These are phyloP conservation scores for Drosophila setifemur DNA, from an alignment of 1,140 invertebrate species.

Conservation along the genomic window DNA sequence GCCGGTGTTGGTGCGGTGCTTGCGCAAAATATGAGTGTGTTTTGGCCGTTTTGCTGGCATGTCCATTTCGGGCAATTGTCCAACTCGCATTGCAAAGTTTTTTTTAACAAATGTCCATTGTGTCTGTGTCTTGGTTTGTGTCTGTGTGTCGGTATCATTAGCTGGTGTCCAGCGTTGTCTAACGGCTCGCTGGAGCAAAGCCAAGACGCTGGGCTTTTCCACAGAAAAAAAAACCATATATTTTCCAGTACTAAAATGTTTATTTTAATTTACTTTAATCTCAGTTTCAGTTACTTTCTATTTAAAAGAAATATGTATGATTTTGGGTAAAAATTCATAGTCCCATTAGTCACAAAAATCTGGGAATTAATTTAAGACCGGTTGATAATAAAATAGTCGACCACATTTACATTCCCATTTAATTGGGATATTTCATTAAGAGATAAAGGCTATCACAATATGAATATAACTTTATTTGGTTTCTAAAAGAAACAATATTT, in stretches of 20 bases:
- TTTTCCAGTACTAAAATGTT: too few relatives aligned
- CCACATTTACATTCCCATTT: too few relatives aligned
- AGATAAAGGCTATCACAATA: too few relatives aligned
- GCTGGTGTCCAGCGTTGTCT: slow-evolving; percentile 36
- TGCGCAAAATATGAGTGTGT: slow-evolving; percentile 49
- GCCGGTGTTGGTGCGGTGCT: not conserved
- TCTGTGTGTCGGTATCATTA: slow-evolving; percentile 47
- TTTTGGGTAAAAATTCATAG: too few relatives aligned
- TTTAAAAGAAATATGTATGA: too few relatives aligned
- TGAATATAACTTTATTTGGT: too few relatives aligned
- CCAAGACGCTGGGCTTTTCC: slow-evolving; percentile 3
- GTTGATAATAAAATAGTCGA: too few relatives aligned
- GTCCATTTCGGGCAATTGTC: slow-evolving; percentile 47
- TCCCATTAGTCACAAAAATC: too few relatives aligned
- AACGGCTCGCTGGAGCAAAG: slow-evolving; percentile 47
- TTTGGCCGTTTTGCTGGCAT: not conserved
- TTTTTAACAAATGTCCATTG: slow-evolving; percentile 39
- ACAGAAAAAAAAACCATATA: slow-evolving; percentile 6
- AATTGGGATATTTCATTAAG: too few relatives aligned
- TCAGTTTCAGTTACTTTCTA: too few relatives aligned
- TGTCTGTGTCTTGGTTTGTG: slow-evolving; percentile 1
- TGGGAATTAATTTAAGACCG: too few relatives aligned
- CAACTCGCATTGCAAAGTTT: slow-evolving; percentile 36
- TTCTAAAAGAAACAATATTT: not conserved
- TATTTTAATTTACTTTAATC: too few relatives aligned